Percentiles rank a stretch among this genome's conserved stretches.
Evolutionary conservation across 2,113 vertebrate species (phyloP).

Genomic region (Cavia porcellus): DNA sequence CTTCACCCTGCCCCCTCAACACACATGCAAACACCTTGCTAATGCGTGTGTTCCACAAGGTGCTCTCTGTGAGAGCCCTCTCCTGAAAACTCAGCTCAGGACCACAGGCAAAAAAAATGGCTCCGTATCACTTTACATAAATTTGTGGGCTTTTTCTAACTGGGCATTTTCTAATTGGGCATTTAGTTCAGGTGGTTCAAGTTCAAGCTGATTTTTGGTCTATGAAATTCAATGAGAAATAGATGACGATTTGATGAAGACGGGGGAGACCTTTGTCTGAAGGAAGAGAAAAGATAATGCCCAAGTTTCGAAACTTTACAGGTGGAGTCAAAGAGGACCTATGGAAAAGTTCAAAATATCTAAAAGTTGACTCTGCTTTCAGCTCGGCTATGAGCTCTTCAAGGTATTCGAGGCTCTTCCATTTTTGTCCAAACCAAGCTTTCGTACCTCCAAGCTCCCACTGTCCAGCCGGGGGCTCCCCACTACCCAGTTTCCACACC

Average conservation of each 20-base stretch:
- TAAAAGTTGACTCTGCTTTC: not conserved
- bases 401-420: not conserved
- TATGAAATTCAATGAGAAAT: not conserved
- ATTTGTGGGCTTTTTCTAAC: not conserved
- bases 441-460: not conserved
- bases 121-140: not conserved
- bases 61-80: not conserved
- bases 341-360: not conserved
- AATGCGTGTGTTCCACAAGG: not conserved
- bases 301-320: not conserved
- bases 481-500: not conserved
- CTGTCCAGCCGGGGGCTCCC: not conserved
- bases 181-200: not conserved
- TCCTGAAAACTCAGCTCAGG: conserved; percentile 5
- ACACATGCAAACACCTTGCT: not conserved
- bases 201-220: not conserved
- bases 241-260: not conserved
- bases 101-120: not conserved
- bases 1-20: conserved; percentile 71
- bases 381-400: not conserved
- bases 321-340: not conserved
- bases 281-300: not conserved
- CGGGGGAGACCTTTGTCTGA: not conserved
- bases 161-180: not conserved
- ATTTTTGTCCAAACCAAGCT: not conserved